A percentile compares a stretch with the other conserved stretches of the same genome.
Evolutionary conservation across 2,888 invertebrate genomes (phyloP).

Genomic region (Tipula confusa): DNA sequence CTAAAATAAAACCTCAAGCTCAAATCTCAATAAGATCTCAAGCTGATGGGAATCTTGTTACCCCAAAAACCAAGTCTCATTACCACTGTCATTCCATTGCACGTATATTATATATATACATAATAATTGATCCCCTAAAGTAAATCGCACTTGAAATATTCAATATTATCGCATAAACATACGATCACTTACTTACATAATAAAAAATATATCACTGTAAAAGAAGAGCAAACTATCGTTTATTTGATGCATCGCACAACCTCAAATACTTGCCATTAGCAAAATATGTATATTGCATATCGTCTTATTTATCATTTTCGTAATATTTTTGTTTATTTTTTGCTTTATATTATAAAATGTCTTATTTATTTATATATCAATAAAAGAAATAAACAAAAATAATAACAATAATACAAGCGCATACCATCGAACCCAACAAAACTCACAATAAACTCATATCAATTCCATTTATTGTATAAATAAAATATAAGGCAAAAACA

Average conservation of each 20-base stretch:
- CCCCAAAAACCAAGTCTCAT: neutral
- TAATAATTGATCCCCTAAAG: neutral
- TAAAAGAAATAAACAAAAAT: slow-evolving; percentile 25
- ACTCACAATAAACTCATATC: slow-evolving; percentile 7
- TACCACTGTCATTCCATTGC: neutral
- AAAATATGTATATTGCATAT: neutral
- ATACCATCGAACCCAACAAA: neutral
- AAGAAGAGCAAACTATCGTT: neutral
- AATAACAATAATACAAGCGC: slow-evolving; percentile 3
- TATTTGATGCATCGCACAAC: neutral
- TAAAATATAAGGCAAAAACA: neutral
- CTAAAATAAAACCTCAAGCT: no score
- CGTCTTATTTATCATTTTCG: neutral
- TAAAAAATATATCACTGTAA: neutral
- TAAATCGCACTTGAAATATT: neutral
- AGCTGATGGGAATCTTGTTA: neutral
- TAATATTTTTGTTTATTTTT: neutral
- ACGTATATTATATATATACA: neutral
- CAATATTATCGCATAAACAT: neutral
- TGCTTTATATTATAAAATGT: neutral
- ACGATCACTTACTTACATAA: neutral
- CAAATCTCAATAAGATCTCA: no score
- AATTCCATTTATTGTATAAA: neutral
- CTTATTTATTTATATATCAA: slow-evolving; percentile 25
- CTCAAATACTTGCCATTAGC: neutral